A percentile compares a stretch with the other conserved stretches of the same genome.
These are phyloP conservation scores for Potamarius usumacintae DNA, from an alignment of 2,113 vertebrate genomes.

Conservation along the genomic window DNA sequence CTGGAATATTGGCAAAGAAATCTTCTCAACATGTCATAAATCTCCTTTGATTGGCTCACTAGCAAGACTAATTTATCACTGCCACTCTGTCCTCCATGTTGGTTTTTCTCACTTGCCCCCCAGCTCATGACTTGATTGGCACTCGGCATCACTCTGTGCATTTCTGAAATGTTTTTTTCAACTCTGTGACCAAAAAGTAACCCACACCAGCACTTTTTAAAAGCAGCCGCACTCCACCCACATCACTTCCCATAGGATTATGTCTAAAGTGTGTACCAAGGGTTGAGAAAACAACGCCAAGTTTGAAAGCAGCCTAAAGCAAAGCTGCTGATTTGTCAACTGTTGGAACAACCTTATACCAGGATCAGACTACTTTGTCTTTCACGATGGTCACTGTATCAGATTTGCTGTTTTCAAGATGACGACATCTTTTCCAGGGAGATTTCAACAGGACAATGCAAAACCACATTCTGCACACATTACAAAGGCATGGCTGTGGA, in stretches of 20 bases:
- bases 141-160: background rate
- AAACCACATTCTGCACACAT: no score
- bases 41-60: conserved; percentile 1
- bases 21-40: conserved; percentile 3
- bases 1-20: background rate
- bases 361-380: background rate
- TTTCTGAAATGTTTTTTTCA: background rate
- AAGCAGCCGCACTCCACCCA: background rate
- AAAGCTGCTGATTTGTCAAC: background rate
- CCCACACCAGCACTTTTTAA: background rate
- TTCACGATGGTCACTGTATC: no score
- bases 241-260: background rate
- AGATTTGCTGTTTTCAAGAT: no score
- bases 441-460: no score
- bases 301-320: background rate
- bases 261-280: background rate
- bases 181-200: background rate
- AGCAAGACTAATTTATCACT: background rate
- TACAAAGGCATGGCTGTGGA: no score
- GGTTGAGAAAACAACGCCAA: background rate
- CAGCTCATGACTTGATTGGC: background rate
- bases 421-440: no score
- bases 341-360: background rate
- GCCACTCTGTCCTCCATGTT: background rate
- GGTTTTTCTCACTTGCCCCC: background rate